Base-by-base conservation (phyloP, 2,797 vertebrate species). In the Myiotriccus ornatus region DNA sequence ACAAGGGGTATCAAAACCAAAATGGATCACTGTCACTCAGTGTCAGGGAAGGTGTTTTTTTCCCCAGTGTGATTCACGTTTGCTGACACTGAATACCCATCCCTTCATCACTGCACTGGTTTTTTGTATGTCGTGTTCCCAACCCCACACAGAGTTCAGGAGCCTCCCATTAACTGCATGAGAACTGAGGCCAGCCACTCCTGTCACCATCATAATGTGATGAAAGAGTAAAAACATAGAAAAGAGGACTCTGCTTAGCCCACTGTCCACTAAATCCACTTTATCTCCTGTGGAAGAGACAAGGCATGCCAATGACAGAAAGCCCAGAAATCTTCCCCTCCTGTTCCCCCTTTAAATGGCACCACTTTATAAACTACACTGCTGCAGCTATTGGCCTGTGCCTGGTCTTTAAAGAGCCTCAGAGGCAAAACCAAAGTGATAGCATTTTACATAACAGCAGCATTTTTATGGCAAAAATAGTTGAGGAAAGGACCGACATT, bases 81-180 rank as follows among this genome's bases (percentile, higher is more conserved):
- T 67, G 25, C 41, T 37, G 37, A 63, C 41, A 32, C 5, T 17
- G 25, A 30, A 44, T 14, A 65, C 7, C 32, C 41, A 27, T 37
- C 25, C 32, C 30, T 76, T 73, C 19, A 4, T 19, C 49, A 21
- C 27, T 11, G 15, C 34, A n/a, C 32, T 28, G 43, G 8, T 7
- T 44, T 87, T 84, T 43, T 37, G 20, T 39, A 22, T 5, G 8
- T 27, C 35, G 10, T 5, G 0, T 28, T 81, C 22, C 47, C 1
- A 2, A 32, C 5, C 25, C 39, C 5, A 1, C 0, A 1, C 4
- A 25, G 32, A 43, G 5, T 44, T 68, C 30, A 62, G n/a, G 11
- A 50, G 6, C 39, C 4, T 64, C 47, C 47, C 53, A 47, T 5
- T 10, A 71, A 30, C 14, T 27, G 14, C 34, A 10, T 1, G 2